Evolutionary conservation across 2,888 invertebrate species (phyloP), one percentile per base, ranked within the genome.

Genomic region (Allacma fusca): DNA sequence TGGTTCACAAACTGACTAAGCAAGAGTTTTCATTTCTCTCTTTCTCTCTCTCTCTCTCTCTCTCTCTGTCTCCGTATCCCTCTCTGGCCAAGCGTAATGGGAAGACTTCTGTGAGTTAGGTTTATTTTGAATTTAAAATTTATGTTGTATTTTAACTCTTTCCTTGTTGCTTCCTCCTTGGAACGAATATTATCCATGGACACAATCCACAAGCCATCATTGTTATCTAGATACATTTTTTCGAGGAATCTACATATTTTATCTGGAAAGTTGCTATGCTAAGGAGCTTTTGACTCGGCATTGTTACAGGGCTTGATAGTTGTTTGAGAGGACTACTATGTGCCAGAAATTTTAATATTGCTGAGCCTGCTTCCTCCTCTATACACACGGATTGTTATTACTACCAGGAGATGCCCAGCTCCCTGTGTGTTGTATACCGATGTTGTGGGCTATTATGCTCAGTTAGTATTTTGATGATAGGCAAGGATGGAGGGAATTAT

Each of bases 71-170:
- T 40, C 40, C 40, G 40, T n/a, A n/a, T 16, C 50, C 16, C 50
- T 50, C 50, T 2, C 50, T 16, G 19, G 16, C 16, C 50, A 50
- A 12, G n/a, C 4, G 2, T 50, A 13, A 50, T 50, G 50, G 4
- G 50, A 19, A 50, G 50, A 50, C 50, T 50, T 13, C 2, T 9
- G 40, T n/a, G 50, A 9, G 16, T n/a, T 50, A 50, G 19, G 50
- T 50, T 50, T 50, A 50, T 50, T 50, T 50, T 50, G 50, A 50
- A 50, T 62, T 62, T 24, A 26, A 62, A 62, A 62, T 62, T 62
- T 62, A 62, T 62, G 24, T 62, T 24, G 23, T 62, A 24, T 62
- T 62, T 26, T 24, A 26, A 23, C 26, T 62, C 2, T 62, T 24
- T 62, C 13, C 62, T 62, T n/a, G 24, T 62, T 62, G 24, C 16